These are phyloP conservation scores for Morus bassanus DNA, from an alignment of 2,797 vertebrate genomes.

Conservation along the genomic window DNA sequence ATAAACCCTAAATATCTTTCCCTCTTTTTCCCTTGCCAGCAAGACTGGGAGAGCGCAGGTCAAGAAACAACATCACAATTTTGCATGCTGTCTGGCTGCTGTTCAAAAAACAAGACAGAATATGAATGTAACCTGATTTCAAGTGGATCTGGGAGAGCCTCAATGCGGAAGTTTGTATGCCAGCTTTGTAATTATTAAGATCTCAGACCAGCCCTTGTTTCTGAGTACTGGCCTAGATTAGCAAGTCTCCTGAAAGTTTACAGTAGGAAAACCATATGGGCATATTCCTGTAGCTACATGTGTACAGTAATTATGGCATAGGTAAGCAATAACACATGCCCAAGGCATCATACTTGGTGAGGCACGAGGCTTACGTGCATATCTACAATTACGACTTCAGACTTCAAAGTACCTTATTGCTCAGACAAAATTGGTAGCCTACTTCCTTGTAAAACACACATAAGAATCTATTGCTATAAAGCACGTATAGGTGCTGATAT, in stretches of 20 bases:
- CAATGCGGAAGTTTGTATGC: not conserved
- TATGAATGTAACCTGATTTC: not conserved
- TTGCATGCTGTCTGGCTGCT: not conserved
- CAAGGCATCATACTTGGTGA: slow-evolving; percentile 57
- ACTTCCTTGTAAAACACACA: not conserved
- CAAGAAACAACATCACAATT: not conserved
- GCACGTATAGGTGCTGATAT: not conserved
- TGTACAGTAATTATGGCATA: slow-evolving; percentile 29
- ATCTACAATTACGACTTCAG: slow-evolving; percentile 47
- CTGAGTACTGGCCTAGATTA: slow-evolving; percentile 8
- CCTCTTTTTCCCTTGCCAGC: not conserved
- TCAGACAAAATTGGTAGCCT: slow-evolving; percentile 62
- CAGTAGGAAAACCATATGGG: slow-evolving; percentile 50
- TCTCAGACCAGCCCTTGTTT: not conserved
- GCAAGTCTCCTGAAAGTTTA: slow-evolving; percentile 44
- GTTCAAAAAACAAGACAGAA: not conserved
- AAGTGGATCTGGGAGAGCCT: not conserved
- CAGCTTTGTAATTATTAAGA: not conserved
- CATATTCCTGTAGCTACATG: slow-evolving; percentile 55
- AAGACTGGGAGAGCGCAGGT: not conserved
- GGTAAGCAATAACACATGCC: slow-evolving; percentile 57
- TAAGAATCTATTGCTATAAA: not conserved
- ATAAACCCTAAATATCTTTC: not conserved
- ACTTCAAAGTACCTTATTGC: slow-evolving; percentile 57
- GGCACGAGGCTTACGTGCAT: slow-evolving; percentile 54